A percentile compares a stretch with the other conserved stretches of the same genome.
Evolutionary conservation across 1,140 invertebrate genomes (phyloP).

Genomic region (Brachionus sp.): DNA sequence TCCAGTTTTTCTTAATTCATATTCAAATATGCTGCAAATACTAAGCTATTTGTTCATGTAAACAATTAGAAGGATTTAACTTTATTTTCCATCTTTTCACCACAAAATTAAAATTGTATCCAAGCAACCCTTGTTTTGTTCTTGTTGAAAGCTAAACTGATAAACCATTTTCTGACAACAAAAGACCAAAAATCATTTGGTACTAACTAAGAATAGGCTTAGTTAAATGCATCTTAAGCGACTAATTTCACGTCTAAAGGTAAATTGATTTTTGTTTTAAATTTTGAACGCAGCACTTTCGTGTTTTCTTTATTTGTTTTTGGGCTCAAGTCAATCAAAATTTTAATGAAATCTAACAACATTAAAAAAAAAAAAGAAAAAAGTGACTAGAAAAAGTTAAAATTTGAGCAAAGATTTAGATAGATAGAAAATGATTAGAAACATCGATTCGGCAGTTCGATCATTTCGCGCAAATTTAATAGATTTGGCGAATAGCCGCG

Average conservation of each 20-base stretch:
- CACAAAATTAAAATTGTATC: slow-evolving; percentile 4
- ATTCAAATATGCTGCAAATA: background rate
- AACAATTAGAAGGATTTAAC: background rate
- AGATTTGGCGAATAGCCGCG: slow-evolving; percentile 7
- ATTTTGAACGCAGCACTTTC: background rate
- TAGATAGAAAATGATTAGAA: background rate
- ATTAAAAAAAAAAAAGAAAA: background rate
- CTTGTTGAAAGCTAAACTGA: background rate
- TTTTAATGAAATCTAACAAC: background rate
- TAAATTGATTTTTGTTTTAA: background rate
- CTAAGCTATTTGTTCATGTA: background rate
- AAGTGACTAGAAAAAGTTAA: background rate
- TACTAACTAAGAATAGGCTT: background rate
- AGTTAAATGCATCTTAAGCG: background rate
- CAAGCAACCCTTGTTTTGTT: slow-evolving; percentile 29
- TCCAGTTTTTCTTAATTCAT: background rate
- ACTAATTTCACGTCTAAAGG: background rate
- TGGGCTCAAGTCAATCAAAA: slow-evolving; percentile 33
- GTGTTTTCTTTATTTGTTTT: background rate
- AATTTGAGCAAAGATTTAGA: background rate
- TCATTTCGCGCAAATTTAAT: slow-evolving; percentile 3
- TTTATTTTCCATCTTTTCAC: background rate
- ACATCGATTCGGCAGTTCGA: background rate
- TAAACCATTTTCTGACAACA: slow-evolving; percentile 16
- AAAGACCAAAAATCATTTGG: slow-evolving; percentile 27